phyloP scores from a whole-genome alignment of 2,113 vertebrate genomes.

The Poecile atricapillus region DNA sequence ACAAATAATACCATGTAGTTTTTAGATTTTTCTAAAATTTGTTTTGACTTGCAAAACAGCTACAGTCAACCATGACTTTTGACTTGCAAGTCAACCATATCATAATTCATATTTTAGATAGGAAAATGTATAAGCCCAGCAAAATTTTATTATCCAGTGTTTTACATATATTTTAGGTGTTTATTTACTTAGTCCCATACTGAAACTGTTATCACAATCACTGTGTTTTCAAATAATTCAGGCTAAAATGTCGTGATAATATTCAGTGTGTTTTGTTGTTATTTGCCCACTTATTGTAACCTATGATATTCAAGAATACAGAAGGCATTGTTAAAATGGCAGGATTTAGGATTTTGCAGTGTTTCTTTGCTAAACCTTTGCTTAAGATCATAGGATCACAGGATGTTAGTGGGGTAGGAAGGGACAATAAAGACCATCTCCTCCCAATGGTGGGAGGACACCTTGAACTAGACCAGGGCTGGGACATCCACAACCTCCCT shows the following conservation, averaged over 20 bases:
- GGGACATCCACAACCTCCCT: not conserved
- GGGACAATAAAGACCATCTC: not conserved
- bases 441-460: not conserved
- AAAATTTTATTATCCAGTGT: not conserved
- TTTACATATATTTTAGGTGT: not conserved
- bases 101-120: not conserved
- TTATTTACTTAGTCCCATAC: not conserved
- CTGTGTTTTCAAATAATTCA: not conserved
- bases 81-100: not conserved
- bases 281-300: not conserved
- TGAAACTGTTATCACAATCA: not conserved
- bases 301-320: not conserved
- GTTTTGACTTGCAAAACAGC: not conserved
- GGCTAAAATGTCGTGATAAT: not conserved
- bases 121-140: not conserved
- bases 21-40: not conserved
- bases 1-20: not conserved
- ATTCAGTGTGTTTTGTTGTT: not conserved
- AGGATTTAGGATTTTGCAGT: not conserved
- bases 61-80: not conserved
- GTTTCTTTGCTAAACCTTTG: not conserved
- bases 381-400: not conserved
- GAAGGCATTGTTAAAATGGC: not conserved
- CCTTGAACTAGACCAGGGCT: not conserved
- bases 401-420: no score